Evolutionary conservation across 2,797 vertebrate genomes (phyloP), one percentile per base, ranked within the genome.

Genomic region (Coluber constrictor): DNA sequence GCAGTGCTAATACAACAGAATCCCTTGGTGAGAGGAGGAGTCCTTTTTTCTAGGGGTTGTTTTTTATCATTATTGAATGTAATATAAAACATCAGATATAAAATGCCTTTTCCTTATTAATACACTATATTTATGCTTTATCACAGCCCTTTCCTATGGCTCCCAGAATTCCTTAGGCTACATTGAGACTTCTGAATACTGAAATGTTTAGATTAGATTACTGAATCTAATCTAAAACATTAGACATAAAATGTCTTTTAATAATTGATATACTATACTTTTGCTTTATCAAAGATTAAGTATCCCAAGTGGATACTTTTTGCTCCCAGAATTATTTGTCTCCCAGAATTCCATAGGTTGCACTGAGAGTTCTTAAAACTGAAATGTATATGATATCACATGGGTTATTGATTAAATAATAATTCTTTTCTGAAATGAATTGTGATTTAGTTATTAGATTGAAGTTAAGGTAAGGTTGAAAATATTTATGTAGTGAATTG

Each of bases 401-500:
- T 79, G 59, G 92, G 51, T 13, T 87, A 29, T 88, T n/a, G 54
- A 91, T 66, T 56, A 1, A 90, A 92, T 51, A 90, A 92, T 59
- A 79, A 92, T 94, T 88, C 74, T 94, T n/a, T 55, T 92, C 37
- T 5, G 60, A 23, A 70, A 12, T 91, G 59, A 55, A 3, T 92
- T 90, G 86, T 87, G 66, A 66, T 93, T 32, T 87, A 89, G 6
- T 54, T 59, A 91, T 0, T 0, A 1, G 47, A 90, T 37, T 79
- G 93, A 90, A 94, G 4, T 27, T 70, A 47, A 93, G 90, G 92
- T 86, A 94, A 47, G 20, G 0, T 79, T 87, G 20, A 90, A 74
- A 96, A 90, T 90, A 90, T 88, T 89, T 32, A 74, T 88, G n/a
- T 93, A 93, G 94, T 83, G 92, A 92, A 89, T 92, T 90, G 86